phyloP scores from a whole-genome alignment of 2,797 vertebrate genomes.

The Salmo trutta region DNA sequence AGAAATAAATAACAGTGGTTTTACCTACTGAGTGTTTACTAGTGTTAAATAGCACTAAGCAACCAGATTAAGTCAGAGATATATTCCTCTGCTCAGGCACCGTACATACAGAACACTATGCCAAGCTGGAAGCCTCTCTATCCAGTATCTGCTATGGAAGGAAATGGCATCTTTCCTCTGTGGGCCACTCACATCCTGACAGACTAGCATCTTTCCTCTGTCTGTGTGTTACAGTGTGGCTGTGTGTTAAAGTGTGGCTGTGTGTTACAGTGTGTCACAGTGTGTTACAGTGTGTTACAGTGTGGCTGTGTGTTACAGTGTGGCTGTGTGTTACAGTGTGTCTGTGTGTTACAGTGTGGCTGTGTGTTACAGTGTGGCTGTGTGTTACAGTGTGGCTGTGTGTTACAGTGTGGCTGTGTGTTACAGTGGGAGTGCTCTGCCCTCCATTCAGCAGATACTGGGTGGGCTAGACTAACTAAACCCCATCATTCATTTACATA shows the following conservation, averaged over 20 bases:
- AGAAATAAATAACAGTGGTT: conserved; percentile 16
- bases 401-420: background rate
- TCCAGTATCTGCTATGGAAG: background rate
- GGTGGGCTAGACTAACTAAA: background rate
- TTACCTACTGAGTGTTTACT: conserved; percentile 55
- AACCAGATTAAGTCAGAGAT: conserved; percentile 59
- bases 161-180: background rate
- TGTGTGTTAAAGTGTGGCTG: background rate
- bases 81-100: background rate
- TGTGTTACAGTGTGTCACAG: no score
- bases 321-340: no score
- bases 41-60: conserved; percentile 68
- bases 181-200: background rate
- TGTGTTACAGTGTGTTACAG: no score
- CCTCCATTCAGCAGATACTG: no score
- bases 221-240: background rate
- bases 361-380: background rate
- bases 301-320: no score
- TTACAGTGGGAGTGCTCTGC: background rate
- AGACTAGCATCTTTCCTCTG: conserved; percentile 11
- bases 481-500: no score
- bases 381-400: no score
- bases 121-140: background rate
- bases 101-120: background rate
- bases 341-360: background rate